These are phyloP conservation scores for Recurvirostra avosetta DNA, from an alignment of 2,113 vertebrate genomes.

Conservation along the genomic window DNA sequence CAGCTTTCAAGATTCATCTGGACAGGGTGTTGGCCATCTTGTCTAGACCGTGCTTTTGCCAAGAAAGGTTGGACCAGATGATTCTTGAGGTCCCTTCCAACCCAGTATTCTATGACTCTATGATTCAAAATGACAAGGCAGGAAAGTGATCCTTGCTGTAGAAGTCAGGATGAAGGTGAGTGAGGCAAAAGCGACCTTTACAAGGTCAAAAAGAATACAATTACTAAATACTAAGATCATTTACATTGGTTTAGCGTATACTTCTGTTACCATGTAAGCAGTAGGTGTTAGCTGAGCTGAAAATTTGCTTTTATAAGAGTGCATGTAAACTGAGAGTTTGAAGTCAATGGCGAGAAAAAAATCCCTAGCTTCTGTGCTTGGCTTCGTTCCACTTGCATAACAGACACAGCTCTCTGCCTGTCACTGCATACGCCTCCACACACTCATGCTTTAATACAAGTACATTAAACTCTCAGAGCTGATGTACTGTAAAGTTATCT, in stretches of 20 bases:
- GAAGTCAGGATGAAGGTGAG: neutral
- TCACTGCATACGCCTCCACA: slow-evolving; percentile 31
- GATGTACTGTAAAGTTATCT: slow-evolving; percentile 47
- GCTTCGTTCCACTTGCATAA: neutral
- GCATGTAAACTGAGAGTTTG: neutral
- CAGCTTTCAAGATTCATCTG: neutral
- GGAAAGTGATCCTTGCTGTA: neutral
- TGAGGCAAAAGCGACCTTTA: accelerated
- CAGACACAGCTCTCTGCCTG: slow-evolving; percentile 19
- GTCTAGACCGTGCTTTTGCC: neutral
- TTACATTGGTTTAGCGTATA: neutral
- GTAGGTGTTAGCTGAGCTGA: neutral
- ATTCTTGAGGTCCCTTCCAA: neutral
- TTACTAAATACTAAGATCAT: neutral
- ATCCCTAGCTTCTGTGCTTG: neutral
- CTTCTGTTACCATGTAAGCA: neutral
- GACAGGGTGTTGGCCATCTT: neutral
- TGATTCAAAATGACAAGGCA: neutral
- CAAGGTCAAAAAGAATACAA: neutral
- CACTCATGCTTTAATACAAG: neutral
- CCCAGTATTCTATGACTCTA: neutral
- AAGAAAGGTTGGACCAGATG: neutral
- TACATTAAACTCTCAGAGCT: slow-evolving; percentile 10
- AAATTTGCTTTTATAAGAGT: neutral
- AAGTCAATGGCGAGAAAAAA: neutral